These are phyloP conservation scores for Phenganax subtilis DNA, from an alignment of 92 coral and sea anemone species.

Conservation along the genomic window DNA sequence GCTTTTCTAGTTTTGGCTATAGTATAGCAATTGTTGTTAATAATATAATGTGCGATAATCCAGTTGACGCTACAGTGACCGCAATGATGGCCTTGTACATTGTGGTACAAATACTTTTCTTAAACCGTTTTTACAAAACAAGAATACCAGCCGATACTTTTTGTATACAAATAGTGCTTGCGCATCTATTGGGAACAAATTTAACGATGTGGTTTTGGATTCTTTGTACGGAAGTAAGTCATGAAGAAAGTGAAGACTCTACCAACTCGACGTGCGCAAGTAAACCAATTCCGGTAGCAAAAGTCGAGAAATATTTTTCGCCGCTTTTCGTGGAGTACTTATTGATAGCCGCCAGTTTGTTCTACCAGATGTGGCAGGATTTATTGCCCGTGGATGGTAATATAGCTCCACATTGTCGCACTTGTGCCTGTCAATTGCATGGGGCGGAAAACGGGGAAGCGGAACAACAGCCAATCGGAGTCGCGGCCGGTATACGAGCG, in stretches of 20 bases:
- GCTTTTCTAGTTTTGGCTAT: conserved; percentile 1
- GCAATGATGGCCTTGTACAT: conserved; percentile 13
- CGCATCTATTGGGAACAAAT: conserved; percentile 24
- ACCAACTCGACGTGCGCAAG: neutral
- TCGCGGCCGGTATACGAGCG: neutral
- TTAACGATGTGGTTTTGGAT: conserved; percentile 28
- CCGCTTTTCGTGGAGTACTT: conserved; percentile 22
- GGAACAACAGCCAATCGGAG: neutral
- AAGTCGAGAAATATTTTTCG: conserved; percentile 2
- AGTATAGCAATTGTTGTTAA: neutral
- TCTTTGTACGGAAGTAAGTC: neutral
- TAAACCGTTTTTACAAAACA: conserved; percentile 21
- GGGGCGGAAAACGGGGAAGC: neutral
- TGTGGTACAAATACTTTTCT: conserved; percentile 5
- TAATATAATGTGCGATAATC: neutral
- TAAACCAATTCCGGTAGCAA: neutral
- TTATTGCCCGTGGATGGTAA: neutral
- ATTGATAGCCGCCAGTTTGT: conserved; percentile 6
- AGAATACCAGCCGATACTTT: conserved; percentile 2
- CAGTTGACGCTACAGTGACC: neutral
- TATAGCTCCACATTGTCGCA: neutral
- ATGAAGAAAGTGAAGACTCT: neutral
- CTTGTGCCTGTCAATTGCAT: neutral
- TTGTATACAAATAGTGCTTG: neutral
- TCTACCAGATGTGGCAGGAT: conserved; percentile 19